Evolutionary conservation across 2,797 vertebrate species (phyloP).

Genomic region (Kryptopterus vitreolus): DNA sequence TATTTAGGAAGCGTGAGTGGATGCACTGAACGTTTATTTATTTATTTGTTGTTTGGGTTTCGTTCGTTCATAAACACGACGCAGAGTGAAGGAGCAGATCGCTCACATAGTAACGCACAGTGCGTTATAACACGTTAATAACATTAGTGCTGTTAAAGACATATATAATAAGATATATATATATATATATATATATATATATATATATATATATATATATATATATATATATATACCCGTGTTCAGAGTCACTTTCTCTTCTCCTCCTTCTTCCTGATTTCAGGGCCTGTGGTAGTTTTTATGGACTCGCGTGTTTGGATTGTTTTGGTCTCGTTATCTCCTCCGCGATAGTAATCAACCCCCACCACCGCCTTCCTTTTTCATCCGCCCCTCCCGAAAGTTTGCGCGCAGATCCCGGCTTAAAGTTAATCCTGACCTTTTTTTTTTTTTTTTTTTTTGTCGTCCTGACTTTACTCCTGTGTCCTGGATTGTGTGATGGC

Average conservation of each 20-base stretch:
- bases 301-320: constrained; percentile 44
- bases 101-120: no score
- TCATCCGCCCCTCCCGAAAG: constrained; percentile 53
- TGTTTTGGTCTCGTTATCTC: constrained; percentile 56
- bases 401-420: constrained; percentile 55
- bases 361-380: constrained; percentile 51
- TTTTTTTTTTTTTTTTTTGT: constrained; percentile 57
- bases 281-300: constrained; percentile 48
- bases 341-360: constrained; percentile 57
- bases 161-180: no score
- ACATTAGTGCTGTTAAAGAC: no score
- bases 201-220: neutral
- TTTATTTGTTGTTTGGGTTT: no score
- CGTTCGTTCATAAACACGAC: no score
- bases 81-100: no score
- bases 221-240: neutral
- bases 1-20: no score
- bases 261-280: constrained; percentile 17
- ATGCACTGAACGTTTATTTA: no score
- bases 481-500: constrained; percentile 57
- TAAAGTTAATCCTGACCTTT: constrained; percentile 55
- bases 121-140: no score
- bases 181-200: no score
- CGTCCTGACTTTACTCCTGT: constrained; percentile 55
- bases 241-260: constrained; percentile 4